Evolutionary conservation across 1,140 invertebrate species (phyloP), one percentile per base, ranked within the genome.

Genomic region (Oedothorax gibbosus): DNA sequence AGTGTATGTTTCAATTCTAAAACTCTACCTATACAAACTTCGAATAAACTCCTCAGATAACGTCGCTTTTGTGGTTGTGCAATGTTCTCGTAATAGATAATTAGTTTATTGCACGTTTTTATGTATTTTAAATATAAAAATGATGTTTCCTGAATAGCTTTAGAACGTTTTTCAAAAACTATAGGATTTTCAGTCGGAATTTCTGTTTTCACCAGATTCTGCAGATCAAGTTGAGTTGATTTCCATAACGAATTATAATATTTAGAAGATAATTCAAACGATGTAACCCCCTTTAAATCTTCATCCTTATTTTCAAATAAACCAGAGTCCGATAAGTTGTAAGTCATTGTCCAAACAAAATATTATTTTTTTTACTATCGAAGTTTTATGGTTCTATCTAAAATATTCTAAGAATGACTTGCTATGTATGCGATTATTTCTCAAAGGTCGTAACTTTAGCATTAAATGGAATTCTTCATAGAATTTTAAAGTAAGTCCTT

Each of bases 51-150:
- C 68, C 93, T 93, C 0, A 98, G 91, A 6, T 98, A 91, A 54
- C 94, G 88, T 64, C 96, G 91, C 89, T 98, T 98, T 89, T 98
- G 97, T 0, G 97, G 96, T 88, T 99, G 97, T 49, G 97, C 92
- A 81, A 97, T 93, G 91, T 97, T 96, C 89, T 98, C 97, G 88
- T 97, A 96, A 80, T 95, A 95, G 83, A 93, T 90, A 88, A 96
- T 94, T 11, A 99, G 88, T 85, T 93, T 93, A 81, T 95, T 93
- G 14, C 94, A 92, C 0, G 96, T 92, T n/a, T 94, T 90, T 7
- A 96, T 94, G 88, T 98, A 98, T 76, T 94, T 93, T 0, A 96
- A 91, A 88, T 96, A 96, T 88, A 91, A 15, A 54, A 50, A 79
- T 2, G 83, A 80, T 20, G 65, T 49, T 15, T 20, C 10, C 12